A percentile compares a stretch with the other conserved stretches of the same genome.
These are phyloP conservation scores for Melanaphis sacchari DNA, from an alignment of 1,140 invertebrate species.

Conservation along the genomic window DNA sequence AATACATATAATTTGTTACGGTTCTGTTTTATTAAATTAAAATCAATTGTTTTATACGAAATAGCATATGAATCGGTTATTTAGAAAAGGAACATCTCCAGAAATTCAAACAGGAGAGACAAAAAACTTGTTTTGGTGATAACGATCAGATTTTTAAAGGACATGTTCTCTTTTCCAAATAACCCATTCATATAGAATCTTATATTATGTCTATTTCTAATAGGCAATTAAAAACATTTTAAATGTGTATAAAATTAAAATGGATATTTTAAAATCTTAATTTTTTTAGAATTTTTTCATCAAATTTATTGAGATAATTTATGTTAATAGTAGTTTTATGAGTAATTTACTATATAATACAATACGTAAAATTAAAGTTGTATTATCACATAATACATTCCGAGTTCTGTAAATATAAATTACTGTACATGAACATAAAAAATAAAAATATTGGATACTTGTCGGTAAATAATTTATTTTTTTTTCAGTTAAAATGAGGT, in stretches of 20 bases:
- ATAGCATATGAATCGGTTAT: too few relatives aligned
- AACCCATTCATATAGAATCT: too few relatives aligned
- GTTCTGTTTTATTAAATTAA: not conserved
- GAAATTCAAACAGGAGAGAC: too few relatives aligned
- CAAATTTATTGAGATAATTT: not conserved
- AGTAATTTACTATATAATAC: not conserved
- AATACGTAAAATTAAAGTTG: not conserved
- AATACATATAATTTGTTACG: not conserved
- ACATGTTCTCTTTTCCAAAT: too few relatives aligned
- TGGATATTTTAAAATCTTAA: not conserved
- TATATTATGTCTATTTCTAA: not conserved
- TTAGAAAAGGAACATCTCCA: too few relatives aligned
- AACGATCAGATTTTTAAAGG: too few relatives aligned
- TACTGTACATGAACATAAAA: not conserved
- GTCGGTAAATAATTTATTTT: not conserved
- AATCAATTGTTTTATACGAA: not conserved
- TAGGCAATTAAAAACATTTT: not conserved
- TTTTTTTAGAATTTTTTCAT: not conserved
- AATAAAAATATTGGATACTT: not conserved
- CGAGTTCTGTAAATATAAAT: not conserved
- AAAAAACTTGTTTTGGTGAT: too few relatives aligned
- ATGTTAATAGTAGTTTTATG: not conserved
- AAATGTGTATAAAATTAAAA: not conserved
- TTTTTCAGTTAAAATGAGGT: not conserved
- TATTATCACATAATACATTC: not conserved